Conservation (phyloP, 2,888 invertebrate species). For the Parasteatoda lunata region DNA sequence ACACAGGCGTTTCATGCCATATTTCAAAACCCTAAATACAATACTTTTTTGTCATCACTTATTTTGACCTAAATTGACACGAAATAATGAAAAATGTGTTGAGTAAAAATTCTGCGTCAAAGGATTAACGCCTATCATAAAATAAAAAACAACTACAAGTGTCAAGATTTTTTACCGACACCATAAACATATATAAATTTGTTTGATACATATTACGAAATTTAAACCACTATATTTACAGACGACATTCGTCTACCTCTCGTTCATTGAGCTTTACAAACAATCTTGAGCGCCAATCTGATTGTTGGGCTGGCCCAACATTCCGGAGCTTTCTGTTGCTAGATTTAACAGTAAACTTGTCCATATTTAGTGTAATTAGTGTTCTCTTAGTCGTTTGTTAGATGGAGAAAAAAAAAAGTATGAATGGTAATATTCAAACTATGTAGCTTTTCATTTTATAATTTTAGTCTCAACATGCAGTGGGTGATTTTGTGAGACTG, state of each 20-base stretch:
- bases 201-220: background rate
- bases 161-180: too few species aligned
- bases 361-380: slow-evolving; percentile 6
- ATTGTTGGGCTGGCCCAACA: slow-evolving; percentile 49
- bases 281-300: slow-evolving; percentile 49
- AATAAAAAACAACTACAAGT: too few species aligned
- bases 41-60: too few species aligned
- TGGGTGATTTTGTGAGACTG: slow-evolving; percentile 38
- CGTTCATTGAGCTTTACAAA: slow-evolving; percentile 41
- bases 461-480: slow-evolving; percentile 47
- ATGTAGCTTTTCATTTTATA: background rate
- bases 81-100: too few species aligned
- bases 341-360: slow-evolving; percentile 13
- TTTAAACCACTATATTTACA: background rate
- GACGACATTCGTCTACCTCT: background rate
- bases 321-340: slow-evolving; percentile 45
- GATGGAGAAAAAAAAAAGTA: background rate
- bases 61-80: too few species aligned
- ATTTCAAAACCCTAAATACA: too few species aligned
- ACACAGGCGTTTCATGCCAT: too few species aligned
- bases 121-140: too few species aligned
- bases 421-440: background rate
- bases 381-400: background rate
- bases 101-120: too few species aligned
- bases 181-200: too few species aligned